phyloP scores from a whole-genome alignment of 2,113 vertebrate genomes.

The Odontesthes bonariensis region DNA sequence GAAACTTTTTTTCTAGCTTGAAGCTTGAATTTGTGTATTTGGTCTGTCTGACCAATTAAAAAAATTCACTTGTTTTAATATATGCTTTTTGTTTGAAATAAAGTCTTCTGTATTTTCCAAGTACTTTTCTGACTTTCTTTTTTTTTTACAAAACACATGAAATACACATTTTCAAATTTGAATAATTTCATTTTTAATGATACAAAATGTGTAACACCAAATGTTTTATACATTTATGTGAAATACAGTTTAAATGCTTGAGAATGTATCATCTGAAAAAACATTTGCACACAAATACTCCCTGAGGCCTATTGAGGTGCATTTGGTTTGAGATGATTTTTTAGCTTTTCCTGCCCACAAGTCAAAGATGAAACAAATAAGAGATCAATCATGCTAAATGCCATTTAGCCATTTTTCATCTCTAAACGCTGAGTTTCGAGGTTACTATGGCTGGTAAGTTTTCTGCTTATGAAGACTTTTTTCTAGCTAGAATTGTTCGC shows the following conservation, averaged over 20 bases:
- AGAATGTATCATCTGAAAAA: not conserved
- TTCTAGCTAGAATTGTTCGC: not conserved
- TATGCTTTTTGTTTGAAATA: constrained; percentile 78
- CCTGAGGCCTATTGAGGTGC: constrained; percentile 42
- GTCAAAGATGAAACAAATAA: not conserved
- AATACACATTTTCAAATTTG: constrained; percentile 19
- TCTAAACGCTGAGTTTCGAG: not conserved
- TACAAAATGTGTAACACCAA: constrained; percentile 30
- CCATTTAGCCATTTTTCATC: too few relatives aligned
- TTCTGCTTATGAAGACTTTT: not conserved
- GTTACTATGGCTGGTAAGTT: not conserved
- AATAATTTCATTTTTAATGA: constrained; percentile 19
- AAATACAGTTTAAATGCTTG: constrained; percentile 3
- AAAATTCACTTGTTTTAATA: constrained; percentile 68
- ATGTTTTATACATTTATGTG: not conserved
- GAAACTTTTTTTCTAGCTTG: constrained; percentile 24
- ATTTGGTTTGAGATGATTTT: constrained; percentile 8
- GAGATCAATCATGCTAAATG: constrained; percentile 4
- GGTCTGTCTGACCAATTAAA: constrained; percentile 38
- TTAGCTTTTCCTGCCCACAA: not conserved
- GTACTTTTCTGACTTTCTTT: constrained; percentile 7
- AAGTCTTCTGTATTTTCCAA: constrained; percentile 69
- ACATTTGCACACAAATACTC: constrained; percentile 16
- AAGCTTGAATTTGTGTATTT: constrained; percentile 65
- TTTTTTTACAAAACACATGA: constrained; percentile 13